Evolutionary conservation across 2,797 vertebrate species (phyloP).

Genomic region (Decapterus maruadsi): DNA sequence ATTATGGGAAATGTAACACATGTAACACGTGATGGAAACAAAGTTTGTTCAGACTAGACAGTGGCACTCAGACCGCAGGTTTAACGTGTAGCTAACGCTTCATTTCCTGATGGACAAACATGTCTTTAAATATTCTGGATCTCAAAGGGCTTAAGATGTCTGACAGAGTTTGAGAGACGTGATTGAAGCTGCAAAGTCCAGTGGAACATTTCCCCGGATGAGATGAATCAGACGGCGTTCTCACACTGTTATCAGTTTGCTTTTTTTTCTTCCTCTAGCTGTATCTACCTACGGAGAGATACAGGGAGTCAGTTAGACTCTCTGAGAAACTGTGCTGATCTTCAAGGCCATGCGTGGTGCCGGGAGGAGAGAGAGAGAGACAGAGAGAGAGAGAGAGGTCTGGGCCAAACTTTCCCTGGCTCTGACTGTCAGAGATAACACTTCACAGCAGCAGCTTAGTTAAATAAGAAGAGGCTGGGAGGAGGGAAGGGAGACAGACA

Average conservation of each 20-base stretch:
- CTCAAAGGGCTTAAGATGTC: constrained; percentile 37
- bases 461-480: constrained; percentile 40
- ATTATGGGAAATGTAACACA: constrained; percentile 52
- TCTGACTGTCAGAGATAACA: constrained; percentile 74
- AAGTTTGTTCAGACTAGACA: constrained; percentile 24
- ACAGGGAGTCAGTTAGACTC: constrained; percentile 39
- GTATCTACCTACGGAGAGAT: constrained; percentile 47
- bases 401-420: constrained; percentile 45
- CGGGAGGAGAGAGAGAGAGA: constrained; percentile 20
- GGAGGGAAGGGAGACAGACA: neutral
- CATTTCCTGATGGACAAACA: neutral
- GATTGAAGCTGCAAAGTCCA: constrained; percentile 46
- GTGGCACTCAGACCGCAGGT: neutral
- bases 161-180: constrained; percentile 33
- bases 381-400: constrained; percentile 24
- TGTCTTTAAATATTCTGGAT: constrained; percentile 16
- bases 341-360: constrained; percentile 52
- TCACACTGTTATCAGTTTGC: constrained; percentile 65
- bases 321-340: constrained; percentile 51
- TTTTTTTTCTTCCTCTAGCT: constrained; percentile 43
- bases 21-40: constrained; percentile 36
- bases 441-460: constrained; percentile 66
- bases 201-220: constrained; percentile 29
- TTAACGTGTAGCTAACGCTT: constrained; percentile 3
- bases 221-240: constrained; percentile 44